Percentiles rank a stretch among this genome's conserved stretches.
Evolutionary conservation across 2,888 invertebrate genomes (phyloP).

Genomic region (Lymantria dispar): DNA sequence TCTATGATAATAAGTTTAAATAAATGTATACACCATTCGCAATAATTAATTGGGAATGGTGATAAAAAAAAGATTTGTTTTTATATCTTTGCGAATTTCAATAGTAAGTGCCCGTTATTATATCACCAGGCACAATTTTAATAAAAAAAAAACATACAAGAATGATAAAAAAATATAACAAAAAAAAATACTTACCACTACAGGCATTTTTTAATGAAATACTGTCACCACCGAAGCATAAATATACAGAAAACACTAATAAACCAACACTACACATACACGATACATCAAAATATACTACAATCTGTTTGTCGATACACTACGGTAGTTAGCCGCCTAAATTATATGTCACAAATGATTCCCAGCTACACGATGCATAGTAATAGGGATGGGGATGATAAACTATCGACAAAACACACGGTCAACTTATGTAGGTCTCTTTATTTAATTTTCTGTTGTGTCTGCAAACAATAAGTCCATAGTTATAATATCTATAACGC

Average conservation of each 20-base stretch:
- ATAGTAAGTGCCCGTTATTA: too few species aligned
- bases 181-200: constrained; percentile 12
- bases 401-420: constrained; percentile 8
- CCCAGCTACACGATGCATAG: constrained; percentile 8
- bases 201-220: background rate
- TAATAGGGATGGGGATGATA: constrained; percentile 11
- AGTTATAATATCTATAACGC: too few species aligned
- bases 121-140: too few species aligned
- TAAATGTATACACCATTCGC: too few species aligned
- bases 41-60: too few species aligned
- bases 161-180: background rate
- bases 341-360: constrained; percentile 29
- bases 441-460: too few species aligned
- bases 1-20: too few species aligned
- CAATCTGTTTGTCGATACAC: constrained; percentile 26
- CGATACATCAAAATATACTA: constrained; percentile 26
- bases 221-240: background rate
- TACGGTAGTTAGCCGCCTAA: constrained; percentile 27
- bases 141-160: background rate
- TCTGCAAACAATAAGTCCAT: too few species aligned
- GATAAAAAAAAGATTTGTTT: too few species aligned
- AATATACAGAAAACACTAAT: constrained; percentile 1
- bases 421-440: too few species aligned
- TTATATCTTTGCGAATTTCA: too few species aligned
- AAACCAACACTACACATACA: background rate